A percentile compares a stretch with the other conserved stretches of the same genome.
These are phyloP conservation scores for Zeugodacus cucurbitae DNA, from an alignment of 1,140 invertebrate genomes.

Conservation along the genomic window DNA sequence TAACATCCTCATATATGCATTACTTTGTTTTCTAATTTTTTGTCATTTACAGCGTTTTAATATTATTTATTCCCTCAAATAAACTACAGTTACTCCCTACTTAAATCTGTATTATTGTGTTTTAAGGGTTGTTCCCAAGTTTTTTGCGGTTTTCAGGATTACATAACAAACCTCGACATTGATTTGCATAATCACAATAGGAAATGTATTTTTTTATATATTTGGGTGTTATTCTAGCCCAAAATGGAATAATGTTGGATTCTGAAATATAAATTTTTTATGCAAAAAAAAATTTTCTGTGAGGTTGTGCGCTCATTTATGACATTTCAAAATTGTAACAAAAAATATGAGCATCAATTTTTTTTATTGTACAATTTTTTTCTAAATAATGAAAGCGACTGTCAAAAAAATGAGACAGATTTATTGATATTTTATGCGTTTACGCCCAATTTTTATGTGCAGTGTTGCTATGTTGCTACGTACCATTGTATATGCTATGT, in stretches of 20 bases:
- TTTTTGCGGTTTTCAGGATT: background rate
- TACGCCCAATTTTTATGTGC: background rate
- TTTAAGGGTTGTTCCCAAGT: background rate
- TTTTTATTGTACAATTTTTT: background rate
- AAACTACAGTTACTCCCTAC: background rate
- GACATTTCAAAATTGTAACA: background rate
- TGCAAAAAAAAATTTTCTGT: background rate
- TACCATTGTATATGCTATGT: too few species aligned
- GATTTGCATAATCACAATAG: background rate
- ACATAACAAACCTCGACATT: background rate
- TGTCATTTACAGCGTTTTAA: background rate
- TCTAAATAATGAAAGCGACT: background rate
- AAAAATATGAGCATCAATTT: background rate
- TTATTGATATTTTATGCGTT: slow-evolving; percentile 37
- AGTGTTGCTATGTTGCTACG: too few species aligned
- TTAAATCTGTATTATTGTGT: background rate
- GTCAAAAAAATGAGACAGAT: slow-evolving; percentile 2
- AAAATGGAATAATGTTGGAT: background rate
- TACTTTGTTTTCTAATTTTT: background rate
- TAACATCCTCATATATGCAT: background rate
- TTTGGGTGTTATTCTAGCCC: background rate
- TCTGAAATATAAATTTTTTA: background rate
- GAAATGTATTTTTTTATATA: background rate
- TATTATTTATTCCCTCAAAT: background rate
- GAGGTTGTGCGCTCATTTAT: background rate